A percentile compares a stretch with the other conserved stretches of the same genome.
Conservation (phyloP, 2,888 invertebrate species). For the Helleia helle region DNA sequence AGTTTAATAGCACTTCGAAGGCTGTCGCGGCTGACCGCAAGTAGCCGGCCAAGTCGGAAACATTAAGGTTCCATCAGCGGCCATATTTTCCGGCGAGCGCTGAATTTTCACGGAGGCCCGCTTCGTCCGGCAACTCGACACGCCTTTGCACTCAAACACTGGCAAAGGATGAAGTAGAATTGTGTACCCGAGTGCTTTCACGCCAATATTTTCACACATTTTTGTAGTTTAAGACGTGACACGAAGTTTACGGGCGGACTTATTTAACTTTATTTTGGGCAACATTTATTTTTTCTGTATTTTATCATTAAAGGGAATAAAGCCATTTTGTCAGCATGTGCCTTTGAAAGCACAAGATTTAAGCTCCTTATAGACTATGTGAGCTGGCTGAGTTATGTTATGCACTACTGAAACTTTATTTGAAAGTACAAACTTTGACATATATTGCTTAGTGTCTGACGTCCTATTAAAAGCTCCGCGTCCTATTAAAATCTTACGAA, state of each 20-base stretch:
- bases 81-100: conserved; percentile 60
- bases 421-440: conserved; percentile 19
- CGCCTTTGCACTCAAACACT: conserved; percentile 69
- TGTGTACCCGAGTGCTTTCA: conserved; percentile 46
- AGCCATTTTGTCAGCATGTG: not conserved
- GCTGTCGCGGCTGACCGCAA: conserved; percentile 51
- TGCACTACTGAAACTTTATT: conserved; percentile 16
- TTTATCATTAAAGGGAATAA: not conserved
- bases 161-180: conserved; percentile 50
- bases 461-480: conserved; percentile 15
- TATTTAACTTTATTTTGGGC: conserved; percentile 8
- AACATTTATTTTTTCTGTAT: conserved; percentile 2
- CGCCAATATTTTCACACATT: conserved; percentile 52
- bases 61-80: conserved; percentile 69
- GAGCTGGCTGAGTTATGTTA: conserved; percentile 12
- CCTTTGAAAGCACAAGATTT: conserved; percentile 3
- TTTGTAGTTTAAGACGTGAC: conserved; percentile 23
- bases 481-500: conserved; percentile 11
- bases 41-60: conserved; percentile 60
- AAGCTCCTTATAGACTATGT: conserved; percentile 10
- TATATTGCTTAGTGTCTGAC: conserved; percentile 19
- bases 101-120: conserved; percentile 59
- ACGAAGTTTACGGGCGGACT: conserved; percentile 8
- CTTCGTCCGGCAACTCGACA: conserved; percentile 52
- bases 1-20: conserved; percentile 34